A percentile compares a stretch with the other conserved stretches of the same genome.
phyloP scores from a whole-genome alignment of 2,113 vertebrate species.

The Vireo altiloquus region DNA sequence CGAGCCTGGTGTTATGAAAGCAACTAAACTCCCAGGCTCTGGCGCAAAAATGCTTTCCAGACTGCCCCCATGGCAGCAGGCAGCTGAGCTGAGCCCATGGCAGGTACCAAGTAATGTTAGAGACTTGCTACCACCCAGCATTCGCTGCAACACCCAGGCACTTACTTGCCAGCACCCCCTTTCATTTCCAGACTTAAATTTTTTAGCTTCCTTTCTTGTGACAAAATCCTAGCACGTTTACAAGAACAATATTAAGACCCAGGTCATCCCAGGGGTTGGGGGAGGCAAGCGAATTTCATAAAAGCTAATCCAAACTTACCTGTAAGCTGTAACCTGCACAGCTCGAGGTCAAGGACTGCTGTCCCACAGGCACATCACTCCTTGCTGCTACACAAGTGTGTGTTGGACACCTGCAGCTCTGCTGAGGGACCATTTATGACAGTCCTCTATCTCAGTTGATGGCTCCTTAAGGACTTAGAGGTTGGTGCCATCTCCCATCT shows the following conservation, averaged over 20 bases:
- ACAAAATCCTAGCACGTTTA: not conserved
- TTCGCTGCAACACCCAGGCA: not conserved
- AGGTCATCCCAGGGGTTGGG: not conserved
- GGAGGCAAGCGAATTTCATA: not conserved
- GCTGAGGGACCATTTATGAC: not conserved
- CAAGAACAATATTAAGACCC: not conserved
- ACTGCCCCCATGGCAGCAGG: not conserved
- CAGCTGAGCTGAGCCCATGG: not conserved
- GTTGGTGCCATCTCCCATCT: not conserved
- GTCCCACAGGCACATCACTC: not conserved
- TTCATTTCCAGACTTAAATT: not conserved
- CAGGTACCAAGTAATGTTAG: not conserved
- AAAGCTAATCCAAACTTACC: not conserved
- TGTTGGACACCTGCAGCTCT: not conserved
- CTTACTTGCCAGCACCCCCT: not conserved
- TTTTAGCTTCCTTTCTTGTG: not conserved
- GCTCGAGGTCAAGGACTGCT: not conserved
- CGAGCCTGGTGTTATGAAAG: not conserved
- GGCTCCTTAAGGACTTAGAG: not conserved
- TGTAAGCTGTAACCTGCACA: not conserved
- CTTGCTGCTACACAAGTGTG: rapidly evolving
- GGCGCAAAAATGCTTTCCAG: not conserved
- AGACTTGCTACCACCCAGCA: not conserved
- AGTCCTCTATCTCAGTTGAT: not conserved
- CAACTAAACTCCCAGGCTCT: not conserved